Evolutionary conservation across 2,113 vertebrate species (phyloP).

Genomic region (Pterocles burchelli): DNA sequence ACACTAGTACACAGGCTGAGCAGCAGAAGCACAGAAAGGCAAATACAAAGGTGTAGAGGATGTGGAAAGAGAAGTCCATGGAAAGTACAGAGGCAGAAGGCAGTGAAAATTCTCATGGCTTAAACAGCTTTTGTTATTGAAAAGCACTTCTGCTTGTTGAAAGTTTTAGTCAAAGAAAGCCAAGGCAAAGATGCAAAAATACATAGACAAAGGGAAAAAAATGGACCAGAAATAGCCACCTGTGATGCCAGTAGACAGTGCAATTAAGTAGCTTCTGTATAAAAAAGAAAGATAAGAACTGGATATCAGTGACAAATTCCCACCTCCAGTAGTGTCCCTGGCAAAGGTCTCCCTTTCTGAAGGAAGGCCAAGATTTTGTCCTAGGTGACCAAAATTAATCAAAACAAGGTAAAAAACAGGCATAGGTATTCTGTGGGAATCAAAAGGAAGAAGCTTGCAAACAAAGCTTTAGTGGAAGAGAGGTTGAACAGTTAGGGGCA

Average conservation of each 20-base stretch:
- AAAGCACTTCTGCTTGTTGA: neutral
- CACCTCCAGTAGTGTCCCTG: neutral
- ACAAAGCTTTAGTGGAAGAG: neutral
- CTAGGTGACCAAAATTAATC: neutral
- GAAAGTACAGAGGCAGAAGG: neutral
- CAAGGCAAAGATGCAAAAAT: neutral
- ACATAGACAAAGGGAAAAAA: neutral
- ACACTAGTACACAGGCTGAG: neutral
- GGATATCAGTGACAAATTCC: neutral
- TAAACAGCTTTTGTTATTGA: neutral
- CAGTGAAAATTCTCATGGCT: neutral
- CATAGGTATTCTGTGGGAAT: neutral
- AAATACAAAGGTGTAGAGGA: neutral
- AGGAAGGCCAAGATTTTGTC: neutral
- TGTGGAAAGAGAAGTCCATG: neutral
- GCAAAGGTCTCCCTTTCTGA: neutral
- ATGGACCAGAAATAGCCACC: neutral
- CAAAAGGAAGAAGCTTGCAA: neutral
- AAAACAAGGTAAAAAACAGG: neutral
- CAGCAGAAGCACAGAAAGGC: neutral
- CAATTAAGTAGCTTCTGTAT: neutral
- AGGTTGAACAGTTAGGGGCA: neutral
- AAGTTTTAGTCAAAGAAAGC: neutral
- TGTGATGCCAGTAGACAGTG: neutral
- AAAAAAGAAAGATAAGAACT: neutral